Percentiles rank a stretch among this genome's conserved stretches.
Evolutionary conservation across 2,888 invertebrate species (phyloP).

Genomic region (Malthinus flaveolus): DNA sequence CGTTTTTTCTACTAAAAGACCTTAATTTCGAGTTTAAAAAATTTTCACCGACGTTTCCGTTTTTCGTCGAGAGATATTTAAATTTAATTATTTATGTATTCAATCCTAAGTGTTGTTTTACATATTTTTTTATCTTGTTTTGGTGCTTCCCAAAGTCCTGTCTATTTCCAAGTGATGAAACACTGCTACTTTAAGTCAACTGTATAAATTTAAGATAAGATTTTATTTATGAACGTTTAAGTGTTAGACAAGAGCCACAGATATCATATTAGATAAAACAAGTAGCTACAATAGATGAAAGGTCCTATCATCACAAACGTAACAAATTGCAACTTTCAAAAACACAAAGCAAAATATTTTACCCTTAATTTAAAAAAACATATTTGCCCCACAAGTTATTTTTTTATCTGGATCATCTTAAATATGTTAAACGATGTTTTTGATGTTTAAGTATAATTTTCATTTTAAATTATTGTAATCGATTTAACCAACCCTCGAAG

Average conservation of each 20-base stretch:
- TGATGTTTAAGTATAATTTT: constrained; percentile 1
- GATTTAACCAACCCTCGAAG: background rate
- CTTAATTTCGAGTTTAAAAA: background rate
- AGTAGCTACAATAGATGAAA: constrained; percentile 17
- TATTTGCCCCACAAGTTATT: constrained; percentile 15
- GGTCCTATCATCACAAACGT: constrained; percentile 30
- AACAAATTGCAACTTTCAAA: constrained; percentile 35
- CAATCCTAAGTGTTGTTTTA: constrained; percentile 6
- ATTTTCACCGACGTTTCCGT: background rate
- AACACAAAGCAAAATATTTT: constrained; percentile 26
- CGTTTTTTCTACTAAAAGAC: no score
- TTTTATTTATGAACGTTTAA: constrained; percentile 20
- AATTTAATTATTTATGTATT: background rate
- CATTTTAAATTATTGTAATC: constrained; percentile 2
- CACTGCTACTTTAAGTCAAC: constrained; percentile 1
- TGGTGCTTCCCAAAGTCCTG: background rate
- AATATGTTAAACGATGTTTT: background rate
- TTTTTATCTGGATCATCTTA: constrained; percentile 23
- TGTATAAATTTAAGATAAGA: constrained; percentile 7
- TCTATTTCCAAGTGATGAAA: background rate
- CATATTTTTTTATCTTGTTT: constrained; percentile 13
- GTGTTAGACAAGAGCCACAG: constrained; percentile 17
- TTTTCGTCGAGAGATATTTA: background rate
- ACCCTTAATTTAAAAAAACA: constrained; percentile 23
- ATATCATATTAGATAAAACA: constrained; percentile 19